Evolutionary conservation across 2,113 vertebrate genomes (phyloP).

Genomic region (Asarcornis scutulata): DNA sequence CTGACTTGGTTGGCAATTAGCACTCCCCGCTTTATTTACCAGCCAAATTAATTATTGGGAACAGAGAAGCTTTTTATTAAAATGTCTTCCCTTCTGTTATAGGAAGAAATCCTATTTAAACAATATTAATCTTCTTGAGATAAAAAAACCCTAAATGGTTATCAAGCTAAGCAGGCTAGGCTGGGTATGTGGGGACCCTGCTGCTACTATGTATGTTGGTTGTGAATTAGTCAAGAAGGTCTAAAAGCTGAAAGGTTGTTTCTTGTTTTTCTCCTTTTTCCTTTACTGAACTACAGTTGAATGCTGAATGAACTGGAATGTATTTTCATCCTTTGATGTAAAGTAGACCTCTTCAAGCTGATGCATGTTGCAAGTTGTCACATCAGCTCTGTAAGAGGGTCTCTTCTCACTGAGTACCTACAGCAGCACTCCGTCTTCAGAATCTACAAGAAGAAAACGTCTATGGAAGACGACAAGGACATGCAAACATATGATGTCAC

Average conservation of each 20-base stretch:
- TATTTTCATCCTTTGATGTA: neutral
- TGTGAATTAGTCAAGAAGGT: neutral
- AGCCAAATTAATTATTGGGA: neutral
- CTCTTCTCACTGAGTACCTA: neutral
- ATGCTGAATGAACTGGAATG: neutral
- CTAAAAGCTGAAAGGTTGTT: neutral
- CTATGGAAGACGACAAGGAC: neutral
- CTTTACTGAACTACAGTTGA: neutral
- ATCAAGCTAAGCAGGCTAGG: neutral
- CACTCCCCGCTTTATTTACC: neutral
- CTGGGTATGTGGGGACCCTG: neutral
- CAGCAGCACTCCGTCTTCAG: neutral
- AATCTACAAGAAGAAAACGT: neutral
- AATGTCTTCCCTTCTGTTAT: neutral
- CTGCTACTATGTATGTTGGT: neutral
- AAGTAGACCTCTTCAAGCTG: neutral
- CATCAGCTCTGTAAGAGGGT: neutral
- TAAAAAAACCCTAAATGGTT: fast-evolving
- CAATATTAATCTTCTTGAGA: neutral
- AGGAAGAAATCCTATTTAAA: neutral
- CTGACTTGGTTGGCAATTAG: neutral
- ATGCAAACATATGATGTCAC: neutral
- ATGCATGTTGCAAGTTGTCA: neutral
- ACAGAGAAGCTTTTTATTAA: neutral
- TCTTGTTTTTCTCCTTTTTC: neutral